phyloP scores from a whole-genome alignment of 1,140 invertebrate genomes.

The Odontomachus brunneus region DNA sequence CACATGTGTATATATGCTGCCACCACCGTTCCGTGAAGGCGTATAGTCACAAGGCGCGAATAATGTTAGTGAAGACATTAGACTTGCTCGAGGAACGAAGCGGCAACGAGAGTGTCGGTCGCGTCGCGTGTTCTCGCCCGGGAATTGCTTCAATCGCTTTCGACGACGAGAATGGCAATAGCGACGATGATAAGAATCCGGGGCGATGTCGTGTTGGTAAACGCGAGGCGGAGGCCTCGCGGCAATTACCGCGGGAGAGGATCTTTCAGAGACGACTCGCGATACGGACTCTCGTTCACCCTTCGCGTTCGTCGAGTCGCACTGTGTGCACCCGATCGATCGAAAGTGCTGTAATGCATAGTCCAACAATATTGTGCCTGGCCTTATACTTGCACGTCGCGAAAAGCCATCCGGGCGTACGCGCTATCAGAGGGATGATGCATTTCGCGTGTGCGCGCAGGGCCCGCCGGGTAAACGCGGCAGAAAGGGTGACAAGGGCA shows the following conservation, averaged over 20 bases:
- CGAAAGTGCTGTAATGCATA: slow-evolving; percentile 69
- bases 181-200: too few species aligned
- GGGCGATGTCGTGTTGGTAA: too few species aligned
- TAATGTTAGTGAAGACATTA: slow-evolving; percentile 39
- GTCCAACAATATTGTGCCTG: slow-evolving; percentile 77
- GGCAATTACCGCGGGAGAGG: too few species aligned
- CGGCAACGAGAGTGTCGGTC: slow-evolving; percentile 42
- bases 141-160: neutral
- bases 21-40: slow-evolving; percentile 75
- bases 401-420: slow-evolving; percentile 49
- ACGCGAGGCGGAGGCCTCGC: too few species aligned
- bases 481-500: slow-evolving; percentile 94
- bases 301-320: slow-evolving; percentile 66
- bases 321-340: slow-evolving; percentile 68
- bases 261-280: slow-evolving; percentile 28
- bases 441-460: slow-evolving; percentile 85
- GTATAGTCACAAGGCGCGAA: slow-evolving; percentile 15
- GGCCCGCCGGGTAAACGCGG: slow-evolving; percentile 95
- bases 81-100: slow-evolving; percentile 55
- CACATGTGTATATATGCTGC: slow-evolving; percentile 74
- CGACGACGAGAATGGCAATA: neutral
- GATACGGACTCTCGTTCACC: slow-evolving; percentile 52
- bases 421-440: slow-evolving; percentile 40
- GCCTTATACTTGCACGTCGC: slow-evolving; percentile 79
- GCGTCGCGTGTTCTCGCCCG: neutral